Evolutionary conservation across 2,113 vertebrate species (phyloP).

Genomic region (Aramus guarauna): DNA sequence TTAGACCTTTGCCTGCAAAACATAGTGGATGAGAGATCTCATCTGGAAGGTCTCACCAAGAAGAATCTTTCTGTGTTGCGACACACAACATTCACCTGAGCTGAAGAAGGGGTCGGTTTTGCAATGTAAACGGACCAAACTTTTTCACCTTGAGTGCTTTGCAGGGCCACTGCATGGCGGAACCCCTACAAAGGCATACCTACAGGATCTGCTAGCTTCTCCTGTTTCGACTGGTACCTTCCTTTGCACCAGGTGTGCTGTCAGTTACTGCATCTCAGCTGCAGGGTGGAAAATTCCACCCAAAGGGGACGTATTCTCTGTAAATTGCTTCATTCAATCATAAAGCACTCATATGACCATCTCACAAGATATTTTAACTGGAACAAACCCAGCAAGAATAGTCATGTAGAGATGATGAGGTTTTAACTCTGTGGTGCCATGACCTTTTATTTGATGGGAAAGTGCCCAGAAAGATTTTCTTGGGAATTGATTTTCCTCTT

Average conservation of each 20-base stretch:
- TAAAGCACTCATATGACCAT: background rate
- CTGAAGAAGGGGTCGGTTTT: background rate
- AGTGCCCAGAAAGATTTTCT: background rate
- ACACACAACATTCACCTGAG: rapidly evolving
- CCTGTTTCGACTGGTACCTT: background rate
- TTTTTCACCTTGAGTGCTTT: background rate
- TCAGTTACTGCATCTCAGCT: background rate
- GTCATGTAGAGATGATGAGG: background rate
- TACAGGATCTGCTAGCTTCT: background rate
- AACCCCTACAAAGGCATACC: background rate
- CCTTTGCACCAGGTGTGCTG: background rate
- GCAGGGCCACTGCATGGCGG: background rate
- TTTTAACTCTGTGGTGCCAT: background rate
- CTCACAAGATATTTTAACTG: background rate
- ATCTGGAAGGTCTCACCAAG: background rate
- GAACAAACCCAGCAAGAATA: background rate
- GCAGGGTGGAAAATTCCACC: background rate
- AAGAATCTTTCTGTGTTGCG: background rate
- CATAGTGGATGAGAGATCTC: background rate
- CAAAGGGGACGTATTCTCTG: background rate
- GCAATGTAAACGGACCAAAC: background rate
- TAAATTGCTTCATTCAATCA: background rate
- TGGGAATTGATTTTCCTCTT: conserved; percentile 7
- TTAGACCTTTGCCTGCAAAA: background rate
- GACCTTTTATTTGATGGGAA: background rate